Evolutionary conservation across 2,888 invertebrate species (phyloP).

Genomic region (Mesochorus sp.): DNA sequence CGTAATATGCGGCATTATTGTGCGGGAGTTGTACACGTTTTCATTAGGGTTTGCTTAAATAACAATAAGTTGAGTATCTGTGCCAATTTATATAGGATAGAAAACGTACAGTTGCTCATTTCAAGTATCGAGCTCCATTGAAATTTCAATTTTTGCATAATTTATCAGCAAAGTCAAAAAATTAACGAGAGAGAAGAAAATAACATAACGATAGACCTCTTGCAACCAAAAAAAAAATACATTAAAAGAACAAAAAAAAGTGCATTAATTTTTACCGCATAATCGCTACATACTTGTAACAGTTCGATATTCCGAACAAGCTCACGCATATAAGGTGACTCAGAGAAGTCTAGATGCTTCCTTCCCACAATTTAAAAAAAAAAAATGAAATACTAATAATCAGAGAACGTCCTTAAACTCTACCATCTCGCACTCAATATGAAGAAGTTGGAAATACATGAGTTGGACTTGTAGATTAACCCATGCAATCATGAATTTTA

Average conservation of each 20-base stretch:
- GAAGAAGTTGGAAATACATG: slow-evolving; percentile 32
- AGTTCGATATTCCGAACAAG: slow-evolving; percentile 15
- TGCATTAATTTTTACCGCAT: slow-evolving; percentile 38
- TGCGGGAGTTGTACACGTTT: slow-evolving; percentile 13
- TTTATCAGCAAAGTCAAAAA: neutral
- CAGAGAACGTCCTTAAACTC: slow-evolving; percentile 45
- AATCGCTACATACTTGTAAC: slow-evolving; percentile 22
- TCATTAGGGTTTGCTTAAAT: slow-evolving; percentile 42
- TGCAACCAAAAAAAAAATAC: neutral
- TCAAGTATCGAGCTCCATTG: slow-evolving; percentile 42
- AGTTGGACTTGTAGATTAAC: slow-evolving; percentile 13
- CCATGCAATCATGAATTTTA: slow-evolving; percentile 2
- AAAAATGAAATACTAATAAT: slow-evolving; percentile 23
- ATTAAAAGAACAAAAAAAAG: neutral
- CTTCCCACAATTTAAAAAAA: slow-evolving; percentile 40
- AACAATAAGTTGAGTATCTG: slow-evolving; percentile 59
- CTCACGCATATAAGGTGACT: slow-evolving; percentile 49
- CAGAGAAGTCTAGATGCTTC: slow-evolving; percentile 56
- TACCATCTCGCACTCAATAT: slow-evolving; percentile 33
- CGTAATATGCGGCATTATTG: neutral
- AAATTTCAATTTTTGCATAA: slow-evolving; percentile 7
- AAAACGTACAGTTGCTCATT: slow-evolving; percentile 46
- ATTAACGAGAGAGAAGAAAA: slow-evolving; percentile 2
- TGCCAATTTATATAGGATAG: slow-evolving; percentile 58
- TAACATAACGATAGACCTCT: neutral